These are phyloP conservation scores for Tinamus major DNA, from an alignment of 2,797 vertebrate genomes.

Conservation along the genomic window DNA sequence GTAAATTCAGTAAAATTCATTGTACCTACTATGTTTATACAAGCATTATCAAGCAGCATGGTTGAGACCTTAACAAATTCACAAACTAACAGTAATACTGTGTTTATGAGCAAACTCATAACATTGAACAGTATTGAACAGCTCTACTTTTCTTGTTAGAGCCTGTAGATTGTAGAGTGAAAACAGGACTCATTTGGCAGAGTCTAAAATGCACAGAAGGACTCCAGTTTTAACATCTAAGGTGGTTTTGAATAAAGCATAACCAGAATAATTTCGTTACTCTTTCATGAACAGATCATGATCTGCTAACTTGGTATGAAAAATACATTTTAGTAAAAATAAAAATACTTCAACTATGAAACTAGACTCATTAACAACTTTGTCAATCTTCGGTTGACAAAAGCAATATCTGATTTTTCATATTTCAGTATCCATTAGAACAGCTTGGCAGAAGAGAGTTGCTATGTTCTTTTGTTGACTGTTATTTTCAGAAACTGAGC, in stretches of 20 bases:
- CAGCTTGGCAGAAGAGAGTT: background rate
- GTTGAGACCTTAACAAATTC: background rate
- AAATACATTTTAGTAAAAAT: background rate
- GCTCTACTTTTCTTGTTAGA: background rate
- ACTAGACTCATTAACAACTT: background rate
- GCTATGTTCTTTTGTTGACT: background rate
- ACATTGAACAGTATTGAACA: background rate
- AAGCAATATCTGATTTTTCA: background rate
- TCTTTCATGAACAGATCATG: background rate
- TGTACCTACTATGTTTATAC: too few relatives aligned
- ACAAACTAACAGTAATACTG: background rate
- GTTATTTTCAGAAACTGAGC: conserved; percentile 25
- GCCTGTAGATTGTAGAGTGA: background rate
- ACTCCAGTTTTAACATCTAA: background rate
- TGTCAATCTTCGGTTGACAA: background rate
- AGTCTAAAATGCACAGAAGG: background rate
- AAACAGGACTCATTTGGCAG: background rate
- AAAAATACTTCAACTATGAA: background rate
- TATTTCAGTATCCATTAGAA: conserved; percentile 3
- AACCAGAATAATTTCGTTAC: background rate
- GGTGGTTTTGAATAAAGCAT: background rate
- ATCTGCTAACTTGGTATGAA: background rate
- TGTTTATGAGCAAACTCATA: background rate
- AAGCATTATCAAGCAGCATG: too few relatives aligned
- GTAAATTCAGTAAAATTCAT: too few relatives aligned